Evolutionary conservation across 2,797 vertebrate genomes (phyloP).

Genomic region (Cyclura pinguis): DNA sequence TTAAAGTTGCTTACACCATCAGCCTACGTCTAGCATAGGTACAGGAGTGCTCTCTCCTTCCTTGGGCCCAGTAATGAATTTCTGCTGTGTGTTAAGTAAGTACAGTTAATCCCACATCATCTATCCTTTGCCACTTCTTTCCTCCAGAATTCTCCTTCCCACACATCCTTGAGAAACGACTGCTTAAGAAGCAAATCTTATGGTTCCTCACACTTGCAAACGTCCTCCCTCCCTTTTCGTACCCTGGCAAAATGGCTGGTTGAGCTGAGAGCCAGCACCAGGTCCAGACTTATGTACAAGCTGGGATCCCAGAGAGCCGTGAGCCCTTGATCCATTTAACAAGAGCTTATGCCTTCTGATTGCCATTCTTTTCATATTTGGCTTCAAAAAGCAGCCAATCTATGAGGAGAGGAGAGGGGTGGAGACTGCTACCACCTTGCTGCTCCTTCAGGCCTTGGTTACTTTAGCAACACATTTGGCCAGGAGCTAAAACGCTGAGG

Average conservation of each 20-base stretch:
- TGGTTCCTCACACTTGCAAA: not conserved
- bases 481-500: not conserved
- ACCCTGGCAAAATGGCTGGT: not conserved
- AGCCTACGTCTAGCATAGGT: not conserved
- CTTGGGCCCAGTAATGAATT: not conserved
- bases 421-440: not conserved
- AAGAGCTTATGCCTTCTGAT: not conserved
- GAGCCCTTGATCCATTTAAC: not conserved
- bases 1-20: not conserved
- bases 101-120: not conserved
- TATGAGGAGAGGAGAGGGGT: not conserved
- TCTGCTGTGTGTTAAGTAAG: not conserved
- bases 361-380: not conserved
- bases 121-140: not conserved
- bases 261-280: not conserved
- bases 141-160: not conserved
- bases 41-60: too few species aligned
- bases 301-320: not conserved
- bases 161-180: too few species aligned
- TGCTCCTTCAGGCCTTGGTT: not conserved
- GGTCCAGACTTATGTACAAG: not conserved
- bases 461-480: conserved; percentile 26
- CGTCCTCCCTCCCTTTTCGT: not conserved
- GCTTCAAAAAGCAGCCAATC: not conserved
- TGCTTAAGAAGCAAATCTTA: not conserved